Conservation (phyloP, 2,113 vertebrate species). For the Oostethus manadensis region DNA sequence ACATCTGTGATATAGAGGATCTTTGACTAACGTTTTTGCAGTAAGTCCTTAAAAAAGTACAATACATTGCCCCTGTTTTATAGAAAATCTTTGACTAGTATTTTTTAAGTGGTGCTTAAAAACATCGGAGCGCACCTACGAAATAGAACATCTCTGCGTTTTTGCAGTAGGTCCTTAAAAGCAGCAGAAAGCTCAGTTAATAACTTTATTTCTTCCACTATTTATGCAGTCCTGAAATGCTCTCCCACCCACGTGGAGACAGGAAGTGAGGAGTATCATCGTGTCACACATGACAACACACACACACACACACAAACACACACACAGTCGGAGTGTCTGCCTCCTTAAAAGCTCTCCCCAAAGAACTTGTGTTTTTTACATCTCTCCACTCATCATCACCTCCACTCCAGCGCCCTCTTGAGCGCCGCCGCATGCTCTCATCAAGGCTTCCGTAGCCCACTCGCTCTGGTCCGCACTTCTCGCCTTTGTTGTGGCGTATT, state of each 20-base stretch:
- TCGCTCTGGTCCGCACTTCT: slow-evolving; percentile 15
- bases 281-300: slow-evolving; percentile 83
- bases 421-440: slow-evolving; percentile 74
- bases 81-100: too few species aligned
- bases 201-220: background rate
- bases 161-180: too few species aligned
- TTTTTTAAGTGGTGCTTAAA: too few species aligned
- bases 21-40: too few species aligned
- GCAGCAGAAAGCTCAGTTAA: background rate
- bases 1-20: too few species aligned
- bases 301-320: slow-evolving; percentile 41
- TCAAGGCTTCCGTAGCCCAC: slow-evolving; percentile 73
- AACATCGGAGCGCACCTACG: too few species aligned
- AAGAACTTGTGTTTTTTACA: slow-evolving; percentile 77
- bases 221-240: slow-evolving; percentile 12
- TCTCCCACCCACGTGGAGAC: slow-evolving; percentile 61
- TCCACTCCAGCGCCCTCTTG: slow-evolving; percentile 53
- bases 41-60: too few species aligned
- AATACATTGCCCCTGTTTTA: too few species aligned
- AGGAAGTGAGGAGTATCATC: slow-evolving; percentile 85
- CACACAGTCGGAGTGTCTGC: slow-evolving; percentile 51
- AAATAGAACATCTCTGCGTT: too few species aligned
- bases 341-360: slow-evolving; percentile 98
- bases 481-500: slow-evolving; percentile 85
- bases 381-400: slow-evolving; percentile 91